Evolutionary conservation across 1,140 invertebrate species (phyloP), one percentile per base, ranked within the genome.

Genomic region (Cyclargus thomasi): DNA sequence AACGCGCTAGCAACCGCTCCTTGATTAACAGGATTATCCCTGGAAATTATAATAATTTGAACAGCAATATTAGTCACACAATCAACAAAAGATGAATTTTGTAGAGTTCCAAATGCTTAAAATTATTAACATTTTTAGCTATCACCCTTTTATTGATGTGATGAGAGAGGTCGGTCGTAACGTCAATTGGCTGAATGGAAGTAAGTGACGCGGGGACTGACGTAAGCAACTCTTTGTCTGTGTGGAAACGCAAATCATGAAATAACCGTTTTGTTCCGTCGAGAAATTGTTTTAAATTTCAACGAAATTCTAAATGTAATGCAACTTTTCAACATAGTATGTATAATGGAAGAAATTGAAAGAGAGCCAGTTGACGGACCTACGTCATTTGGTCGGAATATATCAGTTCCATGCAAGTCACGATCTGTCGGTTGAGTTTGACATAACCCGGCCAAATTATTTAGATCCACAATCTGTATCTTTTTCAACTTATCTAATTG

Each of bases 171-270:
- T 79, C 78, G 78, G 55, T 62, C 77, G 85, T 85, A 83, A 85
- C 84, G 84, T 85, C 85, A 88, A 88, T 88, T 88, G 83, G 76
- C 77, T 80, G 76, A 84, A 86, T 85, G 78, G 77, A 70, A 67
- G 71, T 72, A 76, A 77, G 75, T 86, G 84, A 86, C 84, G 83
- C 71, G 70, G 72, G 78, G 63, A 10, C 73, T 86, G 84, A 88
- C 85, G 85, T 88, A 84, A 88, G 70, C 53, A 67, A 73, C 78
- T 80, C 80, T 79, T 80, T 81, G 82, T 85, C 79, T 77, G 77
- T 72, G 76, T 81, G 77, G 75, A 84, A 79, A 83, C 73, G 68
- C 76, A 71, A 82, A 75, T 74, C 76, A 76, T 72, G 70, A 65
- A 73, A 81, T 82, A 83, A 86, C 78, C 77, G 79, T 77, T 76